These are phyloP conservation scores for Coregonus sp. DNA, from an alignment of 2,797 vertebrate species.

Conservation along the genomic window DNA sequence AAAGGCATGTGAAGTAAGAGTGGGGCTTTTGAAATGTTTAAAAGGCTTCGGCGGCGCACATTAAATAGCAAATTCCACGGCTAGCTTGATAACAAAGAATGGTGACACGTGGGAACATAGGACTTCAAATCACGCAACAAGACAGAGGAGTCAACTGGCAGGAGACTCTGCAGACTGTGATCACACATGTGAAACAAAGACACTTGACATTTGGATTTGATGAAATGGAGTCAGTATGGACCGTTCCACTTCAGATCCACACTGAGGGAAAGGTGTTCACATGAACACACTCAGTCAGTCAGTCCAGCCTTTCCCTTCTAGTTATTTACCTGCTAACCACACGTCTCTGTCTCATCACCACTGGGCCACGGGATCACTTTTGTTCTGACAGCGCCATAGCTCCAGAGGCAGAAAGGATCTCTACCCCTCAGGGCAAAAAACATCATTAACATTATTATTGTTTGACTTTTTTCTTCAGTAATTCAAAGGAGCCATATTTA, in stretches of 20 bases:
- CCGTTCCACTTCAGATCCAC: constrained; percentile 55
- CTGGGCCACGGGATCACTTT: constrained; percentile 57
- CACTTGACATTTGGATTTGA: constrained; percentile 59
- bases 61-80: constrained; percentile 12
- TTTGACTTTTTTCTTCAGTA: constrained; percentile 67
- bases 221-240: constrained; percentile 43
- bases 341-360: constrained; percentile 43
- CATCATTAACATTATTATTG: constrained; percentile 79
- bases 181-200: constrained; percentile 61
- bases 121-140: constrained; percentile 66
- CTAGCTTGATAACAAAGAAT: constrained; percentile 51
- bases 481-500: constrained; percentile 79
- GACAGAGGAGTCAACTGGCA: constrained; percentile 58
- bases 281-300: too few species aligned
- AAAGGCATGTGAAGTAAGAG: constrained; percentile 53
- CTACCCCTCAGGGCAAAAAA: constrained; percentile 69
- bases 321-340: constrained; percentile 67
- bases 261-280: constrained; percentile 33
- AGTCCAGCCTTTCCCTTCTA: constrained; percentile 13
- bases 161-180: constrained; percentile 60
- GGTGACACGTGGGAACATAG: constrained; percentile 49
- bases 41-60: constrained; percentile 34
- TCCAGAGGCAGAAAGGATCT: constrained; percentile 64
- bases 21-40: constrained; percentile 41
- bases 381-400: constrained; percentile 63